phyloP scores from a whole-genome alignment of 1,140 invertebrate species.

The Charaxes varanes region DNA sequence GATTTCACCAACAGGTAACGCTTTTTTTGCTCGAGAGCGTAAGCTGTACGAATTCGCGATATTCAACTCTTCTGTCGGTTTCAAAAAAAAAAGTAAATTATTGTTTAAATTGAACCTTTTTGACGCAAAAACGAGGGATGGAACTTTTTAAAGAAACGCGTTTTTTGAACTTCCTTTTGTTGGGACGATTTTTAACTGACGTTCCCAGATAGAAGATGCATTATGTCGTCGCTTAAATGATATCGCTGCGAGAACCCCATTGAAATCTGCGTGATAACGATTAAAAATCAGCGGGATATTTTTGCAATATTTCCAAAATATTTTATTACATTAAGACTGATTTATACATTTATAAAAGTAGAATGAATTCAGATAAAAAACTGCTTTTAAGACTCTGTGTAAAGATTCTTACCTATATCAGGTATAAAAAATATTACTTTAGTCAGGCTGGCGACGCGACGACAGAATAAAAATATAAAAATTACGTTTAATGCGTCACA shows the following conservation, averaged over 20 bases:
- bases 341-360: constrained; percentile 13
- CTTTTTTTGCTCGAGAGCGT: constrained; percentile 54
- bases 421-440: too few species aligned
- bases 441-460: too few species aligned
- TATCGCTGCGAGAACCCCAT: constrained; percentile 39
- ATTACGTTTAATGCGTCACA: too few species aligned
- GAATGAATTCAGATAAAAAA: too few species aligned
- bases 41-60: constrained; percentile 63
- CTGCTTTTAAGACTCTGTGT: too few species aligned
- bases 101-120: constrained; percentile 63
- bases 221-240: constrained; percentile 59
- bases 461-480: too few species aligned
- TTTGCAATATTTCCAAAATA: constrained; percentile 58
- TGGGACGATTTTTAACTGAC: constrained; percentile 55
- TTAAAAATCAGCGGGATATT: constrained; percentile 62
- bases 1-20: constrained; percentile 70
- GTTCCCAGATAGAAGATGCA: constrained; percentile 61
- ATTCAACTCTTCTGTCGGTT: constrained; percentile 59
- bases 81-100: constrained; percentile 53
- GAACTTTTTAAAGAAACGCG: constrained; percentile 47
- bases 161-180: constrained; percentile 68
- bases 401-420: too few species aligned
- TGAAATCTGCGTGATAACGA: constrained; percentile 58
- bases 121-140: constrained; percentile 50
- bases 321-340: constrained; percentile 49